Conservation (phyloP, 1,140 invertebrate genomes). For the Dryas iulia region DNA sequence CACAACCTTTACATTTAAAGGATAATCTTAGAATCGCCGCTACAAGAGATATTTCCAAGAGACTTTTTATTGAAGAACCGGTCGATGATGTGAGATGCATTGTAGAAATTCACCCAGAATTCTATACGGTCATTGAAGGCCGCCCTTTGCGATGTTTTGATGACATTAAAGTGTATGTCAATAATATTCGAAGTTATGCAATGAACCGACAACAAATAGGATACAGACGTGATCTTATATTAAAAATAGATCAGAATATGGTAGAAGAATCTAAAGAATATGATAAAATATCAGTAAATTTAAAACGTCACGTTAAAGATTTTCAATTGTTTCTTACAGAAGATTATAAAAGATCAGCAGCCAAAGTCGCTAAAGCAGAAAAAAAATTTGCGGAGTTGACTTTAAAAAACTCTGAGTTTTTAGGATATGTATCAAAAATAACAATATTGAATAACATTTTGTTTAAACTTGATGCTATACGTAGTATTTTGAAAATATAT, state of each 20-base stretch:
- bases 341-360: slow-evolving; percentile 82
- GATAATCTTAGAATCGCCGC: slow-evolving; percentile 64
- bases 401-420: slow-evolving; percentile 78
- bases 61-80: slow-evolving; percentile 67
- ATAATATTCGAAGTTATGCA: slow-evolving; percentile 80
- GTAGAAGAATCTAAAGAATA: slow-evolving; percentile 79
- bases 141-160: slow-evolving; percentile 80
- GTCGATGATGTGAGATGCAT: slow-evolving; percentile 73
- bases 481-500: slow-evolving; percentile 83
- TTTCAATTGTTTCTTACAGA: slow-evolving; percentile 84
- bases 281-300: slow-evolving; percentile 78
- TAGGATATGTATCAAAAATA: slow-evolving; percentile 71
- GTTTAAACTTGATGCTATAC: slow-evolving; percentile 83
- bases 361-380: slow-evolving; percentile 77
- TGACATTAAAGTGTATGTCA: slow-evolving; percentile 80
- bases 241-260: slow-evolving; percentile 82
- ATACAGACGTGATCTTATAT: slow-evolving; percentile 81
- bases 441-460: slow-evolving; percentile 81
- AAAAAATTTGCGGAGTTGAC: slow-evolving; percentile 71
- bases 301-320: slow-evolving; percentile 79
- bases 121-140: slow-evolving; percentile 83
- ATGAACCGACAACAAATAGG: slow-evolving; percentile 81
- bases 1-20: slow-evolving; percentile 60
- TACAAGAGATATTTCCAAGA: slow-evolving; percentile 66
- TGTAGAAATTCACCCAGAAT: slow-evolving; percentile 83